Evolutionary conservation across 2,113 vertebrate species (phyloP).

Genomic region (Sceloporus tristichus): DNA sequence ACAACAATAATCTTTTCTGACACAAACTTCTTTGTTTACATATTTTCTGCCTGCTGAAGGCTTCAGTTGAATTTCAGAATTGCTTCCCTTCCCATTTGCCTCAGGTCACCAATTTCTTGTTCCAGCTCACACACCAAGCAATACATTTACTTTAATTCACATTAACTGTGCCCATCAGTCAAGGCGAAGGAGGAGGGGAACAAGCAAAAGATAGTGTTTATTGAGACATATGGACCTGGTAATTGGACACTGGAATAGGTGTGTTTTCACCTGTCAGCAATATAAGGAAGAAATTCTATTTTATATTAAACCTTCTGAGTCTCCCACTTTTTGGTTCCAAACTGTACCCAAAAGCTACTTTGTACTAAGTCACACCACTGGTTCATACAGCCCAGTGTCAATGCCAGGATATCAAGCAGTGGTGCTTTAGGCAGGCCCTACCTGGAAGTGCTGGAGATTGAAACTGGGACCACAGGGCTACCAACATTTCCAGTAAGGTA

Average conservation of each 20-base stretch:
- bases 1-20: too few relatives aligned
- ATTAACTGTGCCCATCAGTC: not conserved
- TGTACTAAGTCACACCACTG: too few relatives aligned
- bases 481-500: not conserved
- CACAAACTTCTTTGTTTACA: not conserved
- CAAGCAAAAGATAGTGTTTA: not conserved
- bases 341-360: not conserved
- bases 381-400: too few relatives aligned
- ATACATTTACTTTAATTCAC: not conserved
- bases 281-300: not conserved
- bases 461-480: not conserved
- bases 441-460: too few relatives aligned
- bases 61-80: conserved; percentile 24
- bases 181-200: not conserved
- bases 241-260: not conserved
- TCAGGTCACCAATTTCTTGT: not conserved
- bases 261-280: not conserved
- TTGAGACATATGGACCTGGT: not conserved
- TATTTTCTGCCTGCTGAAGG: not conserved
- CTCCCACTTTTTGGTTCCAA: not conserved
- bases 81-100: not conserved
- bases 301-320: not conserved
- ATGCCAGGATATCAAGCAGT: too few relatives aligned
- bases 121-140: not conserved
- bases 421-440: too few relatives aligned